phyloP scores from a whole-genome alignment of 2,113 vertebrate species.

The Thunnus thynnus region DNA sequence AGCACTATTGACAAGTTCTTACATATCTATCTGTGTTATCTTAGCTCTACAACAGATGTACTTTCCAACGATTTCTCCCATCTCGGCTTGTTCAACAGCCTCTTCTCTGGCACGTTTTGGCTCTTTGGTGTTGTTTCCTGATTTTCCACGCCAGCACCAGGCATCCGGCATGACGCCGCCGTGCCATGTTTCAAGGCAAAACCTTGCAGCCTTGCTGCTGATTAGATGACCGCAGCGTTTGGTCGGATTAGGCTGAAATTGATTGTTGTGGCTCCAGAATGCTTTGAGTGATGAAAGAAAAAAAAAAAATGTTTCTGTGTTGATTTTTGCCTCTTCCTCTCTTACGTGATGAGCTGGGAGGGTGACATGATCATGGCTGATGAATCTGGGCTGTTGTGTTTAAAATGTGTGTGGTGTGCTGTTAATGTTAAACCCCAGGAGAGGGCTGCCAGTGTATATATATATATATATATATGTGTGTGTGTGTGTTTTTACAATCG shows the following conservation, averaged over 20 bases:
- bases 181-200: constrained; percentile 25
- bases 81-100: constrained; percentile 7
- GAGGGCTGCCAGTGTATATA: background rate
- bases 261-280: constrained; percentile 63
- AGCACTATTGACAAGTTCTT: background rate
- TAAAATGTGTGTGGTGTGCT: background rate
- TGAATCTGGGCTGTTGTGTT: constrained; percentile 11
- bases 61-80: background rate
- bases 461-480: background rate
- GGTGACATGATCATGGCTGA: background rate
- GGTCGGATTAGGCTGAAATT: constrained; percentile 27
- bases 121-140: background rate
- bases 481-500: background rate
- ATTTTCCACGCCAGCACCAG: background rate
- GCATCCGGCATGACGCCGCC: background rate
- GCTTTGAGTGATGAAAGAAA: constrained; percentile 31
- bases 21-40: background rate
- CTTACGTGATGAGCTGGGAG: background rate
- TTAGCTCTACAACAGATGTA: background rate
- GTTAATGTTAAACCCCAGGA: background rate
- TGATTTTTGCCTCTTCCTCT: constrained; percentile 1
- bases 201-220: constrained; percentile 2
- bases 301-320: background rate
- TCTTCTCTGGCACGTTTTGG: constrained; percentile 4
- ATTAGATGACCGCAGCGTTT: constrained; percentile 25